Evolutionary conservation across 2,797 vertebrate species (phyloP).

Genomic region (Syngnathus acus): DNA sequence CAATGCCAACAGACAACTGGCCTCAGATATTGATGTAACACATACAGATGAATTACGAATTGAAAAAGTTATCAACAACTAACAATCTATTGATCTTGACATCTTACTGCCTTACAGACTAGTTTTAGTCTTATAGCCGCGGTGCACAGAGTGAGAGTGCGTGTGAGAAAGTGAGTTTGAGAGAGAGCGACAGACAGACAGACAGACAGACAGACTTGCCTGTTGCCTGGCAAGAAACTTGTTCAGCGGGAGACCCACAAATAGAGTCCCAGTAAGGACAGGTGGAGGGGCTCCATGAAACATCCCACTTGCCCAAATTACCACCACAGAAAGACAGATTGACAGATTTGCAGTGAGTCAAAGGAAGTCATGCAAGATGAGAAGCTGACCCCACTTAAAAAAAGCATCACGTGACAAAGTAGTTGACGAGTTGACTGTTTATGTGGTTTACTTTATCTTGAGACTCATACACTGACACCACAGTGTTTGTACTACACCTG

Average conservation of each 20-base stretch:
- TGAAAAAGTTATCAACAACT: too few relatives aligned
- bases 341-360: slow-evolving; percentile 10
- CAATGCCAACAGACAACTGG: too few relatives aligned
- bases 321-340: slow-evolving; percentile 12
- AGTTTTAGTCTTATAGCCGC: too few relatives aligned
- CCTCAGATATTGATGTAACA: too few relatives aligned
- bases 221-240: slow-evolving; percentile 52
- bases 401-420: not conserved
- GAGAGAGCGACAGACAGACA: too few relatives aligned
- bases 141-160: too few relatives aligned
- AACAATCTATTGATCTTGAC: too few relatives aligned
- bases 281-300: slow-evolving; percentile 42
- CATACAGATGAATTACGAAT: too few relatives aligned
- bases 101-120: too few relatives aligned
- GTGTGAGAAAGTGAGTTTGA: too few relatives aligned
- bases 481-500: not conserved
- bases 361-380: slow-evolving; percentile 12
- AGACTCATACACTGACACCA: not conserved
- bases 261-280: slow-evolving; percentile 46
- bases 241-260: slow-evolving; percentile 43
- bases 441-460: slow-evolving; percentile 3
- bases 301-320: slow-evolving; percentile 28
- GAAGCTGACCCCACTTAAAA: not conserved
- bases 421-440: not conserved
- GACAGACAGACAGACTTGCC: not conserved